Percentiles rank a stretch among this genome's conserved stretches.
These are phyloP conservation scores for Phocides pigmalion DNA, from an alignment of 1,140 invertebrate genomes.

Conservation along the genomic window DNA sequence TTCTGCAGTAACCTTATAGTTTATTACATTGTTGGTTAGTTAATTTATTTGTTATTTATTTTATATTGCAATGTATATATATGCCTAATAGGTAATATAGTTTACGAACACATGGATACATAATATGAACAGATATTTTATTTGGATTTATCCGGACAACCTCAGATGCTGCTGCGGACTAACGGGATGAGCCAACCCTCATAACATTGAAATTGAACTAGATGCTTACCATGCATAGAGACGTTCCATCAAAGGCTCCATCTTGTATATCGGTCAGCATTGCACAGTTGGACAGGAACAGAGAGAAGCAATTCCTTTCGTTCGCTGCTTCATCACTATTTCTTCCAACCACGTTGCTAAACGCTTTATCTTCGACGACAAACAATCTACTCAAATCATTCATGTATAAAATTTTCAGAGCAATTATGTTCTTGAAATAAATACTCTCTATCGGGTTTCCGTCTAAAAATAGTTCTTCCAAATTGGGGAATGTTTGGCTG, in stretches of 20 bases:
- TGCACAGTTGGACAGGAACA: conserved; percentile 69
- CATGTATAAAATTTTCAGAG: conserved; percentile 69
- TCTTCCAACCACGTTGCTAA: conserved; percentile 72
- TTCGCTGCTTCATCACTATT: conserved; percentile 45
- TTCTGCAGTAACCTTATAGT: too few species aligned
- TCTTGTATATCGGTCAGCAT: conserved; percentile 63
- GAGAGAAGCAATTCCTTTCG: conserved; percentile 63
- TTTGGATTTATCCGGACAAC: too few species aligned
- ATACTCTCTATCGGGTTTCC: conserved; percentile 75
- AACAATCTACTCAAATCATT: conserved; percentile 63
- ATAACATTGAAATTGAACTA: too few species aligned
- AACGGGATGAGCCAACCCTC: too few species aligned
- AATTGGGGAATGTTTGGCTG: conserved; percentile 64
- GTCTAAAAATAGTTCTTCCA: conserved; percentile 71
- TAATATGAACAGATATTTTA: too few species aligned
- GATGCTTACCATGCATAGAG: conserved; percentile 75
- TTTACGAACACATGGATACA: too few species aligned
- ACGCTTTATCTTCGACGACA: conserved; percentile 68
- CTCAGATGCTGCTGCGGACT: too few species aligned
- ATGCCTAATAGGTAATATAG: too few species aligned
- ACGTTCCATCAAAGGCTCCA: conserved; percentile 70
- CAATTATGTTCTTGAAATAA: conserved; percentile 76
- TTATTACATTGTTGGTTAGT: too few species aligned
- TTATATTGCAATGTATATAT: too few species aligned
- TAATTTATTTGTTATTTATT: too few species aligned